Conservation (phyloP, 23 tunicate species). For the Halocynthia roretzi region DNA sequence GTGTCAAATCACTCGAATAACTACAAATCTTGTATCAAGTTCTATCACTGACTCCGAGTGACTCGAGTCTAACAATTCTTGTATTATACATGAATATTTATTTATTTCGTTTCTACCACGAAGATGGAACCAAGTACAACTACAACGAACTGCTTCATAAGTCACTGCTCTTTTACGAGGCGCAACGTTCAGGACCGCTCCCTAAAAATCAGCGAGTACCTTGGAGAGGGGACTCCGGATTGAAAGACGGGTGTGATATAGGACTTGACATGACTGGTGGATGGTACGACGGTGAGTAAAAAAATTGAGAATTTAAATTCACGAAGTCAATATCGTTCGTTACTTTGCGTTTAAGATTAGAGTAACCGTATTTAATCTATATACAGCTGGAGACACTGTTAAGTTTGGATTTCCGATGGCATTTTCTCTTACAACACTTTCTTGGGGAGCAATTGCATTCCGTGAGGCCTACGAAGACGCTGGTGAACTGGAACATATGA, state of each 20-base stretch:
- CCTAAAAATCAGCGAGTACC: slow-evolving; percentile 65
- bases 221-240: slow-evolving; percentile 89
- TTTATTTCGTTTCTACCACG: no score
- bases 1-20: no score
- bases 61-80: no score
- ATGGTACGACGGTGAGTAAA: slow-evolving; percentile 75
- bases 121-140: slow-evolving; percentile 51
- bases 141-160: slow-evolving; percentile 76
- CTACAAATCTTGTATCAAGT: no score
- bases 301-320: no score
- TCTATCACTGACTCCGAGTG: no score
- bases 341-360: no score
- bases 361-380: not conserved
- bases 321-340: no score
- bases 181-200: slow-evolving; percentile 83
- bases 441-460: slow-evolving; percentile 86
- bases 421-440: slow-evolving; percentile 66
- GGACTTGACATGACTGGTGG: slow-evolving; percentile 75
- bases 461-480: slow-evolving; percentile 59
- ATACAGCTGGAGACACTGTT: slow-evolving; percentile 85
- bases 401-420: slow-evolving; percentile 98
- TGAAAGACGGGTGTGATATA: slow-evolving; percentile 89
- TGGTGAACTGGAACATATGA: slow-evolving; percentile 47
- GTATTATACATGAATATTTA: no score
- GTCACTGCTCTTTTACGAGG: slow-evolving; percentile 88